Conservation (phyloP, 2,113 vertebrate species). For the Nannospalax galili region DNA sequence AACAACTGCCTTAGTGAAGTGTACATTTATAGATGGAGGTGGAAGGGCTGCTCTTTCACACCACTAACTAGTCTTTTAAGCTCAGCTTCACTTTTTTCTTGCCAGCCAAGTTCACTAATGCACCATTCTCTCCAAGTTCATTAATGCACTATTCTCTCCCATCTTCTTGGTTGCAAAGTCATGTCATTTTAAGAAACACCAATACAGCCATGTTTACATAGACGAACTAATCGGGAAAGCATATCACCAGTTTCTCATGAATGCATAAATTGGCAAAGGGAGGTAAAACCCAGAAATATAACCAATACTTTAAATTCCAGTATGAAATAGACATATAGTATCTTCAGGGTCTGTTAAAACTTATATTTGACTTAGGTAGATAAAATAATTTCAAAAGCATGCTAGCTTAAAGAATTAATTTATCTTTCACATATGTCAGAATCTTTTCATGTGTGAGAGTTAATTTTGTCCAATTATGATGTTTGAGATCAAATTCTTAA, state of each 20-base stretch:
- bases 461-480: not conserved
- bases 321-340: not conserved
- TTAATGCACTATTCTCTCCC: too few relatives aligned
- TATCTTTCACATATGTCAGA: constrained; percentile 1
- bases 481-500: not conserved
- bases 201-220: not conserved
- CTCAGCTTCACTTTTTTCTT: not conserved
- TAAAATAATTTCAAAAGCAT: constrained; percentile 45
- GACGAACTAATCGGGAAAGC: too few relatives aligned
- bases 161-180: not conserved
- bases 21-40: not conserved
- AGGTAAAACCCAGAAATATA: not conserved
- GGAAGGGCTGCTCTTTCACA: not conserved
- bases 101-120: not conserved
- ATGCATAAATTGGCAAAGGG: constrained; percentile 18
- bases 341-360: not conserved
- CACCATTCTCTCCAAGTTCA: not conserved
- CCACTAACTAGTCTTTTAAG: not conserved
- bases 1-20: not conserved
- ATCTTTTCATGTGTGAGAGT: not conserved
- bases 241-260: not conserved
- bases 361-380: not conserved
- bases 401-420: not conserved
- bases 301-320: constrained; percentile 11
- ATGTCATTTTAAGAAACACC: not conserved